A percentile compares a stretch with the other conserved stretches of the same genome.
phyloP scores from a whole-genome alignment of 2,797 vertebrate genomes.

The Vipera ursinii region DNA sequence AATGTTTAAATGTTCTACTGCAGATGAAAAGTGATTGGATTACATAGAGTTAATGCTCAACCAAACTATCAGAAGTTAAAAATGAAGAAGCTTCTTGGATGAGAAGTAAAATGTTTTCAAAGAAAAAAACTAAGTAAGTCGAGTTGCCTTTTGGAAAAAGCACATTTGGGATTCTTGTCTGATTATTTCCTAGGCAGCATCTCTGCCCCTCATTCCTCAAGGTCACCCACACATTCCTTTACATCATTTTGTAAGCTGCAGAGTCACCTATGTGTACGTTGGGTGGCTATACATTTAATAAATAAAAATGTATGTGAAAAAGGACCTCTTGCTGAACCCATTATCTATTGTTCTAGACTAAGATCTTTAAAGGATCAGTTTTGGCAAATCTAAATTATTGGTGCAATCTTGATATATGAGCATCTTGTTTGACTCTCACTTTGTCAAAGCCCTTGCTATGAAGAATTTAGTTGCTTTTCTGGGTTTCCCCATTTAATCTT shows the following conservation, averaged over 20 bases:
- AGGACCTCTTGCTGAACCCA: not conserved
- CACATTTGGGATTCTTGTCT: not conserved
- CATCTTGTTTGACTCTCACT: not conserved
- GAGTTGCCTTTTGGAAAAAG: not conserved
- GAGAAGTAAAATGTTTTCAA: not conserved
- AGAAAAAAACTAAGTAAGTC: not conserved
- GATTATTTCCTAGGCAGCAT: not conserved
- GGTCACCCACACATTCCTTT: not conserved
- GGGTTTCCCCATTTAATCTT: not conserved
- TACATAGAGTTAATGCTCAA: not conserved
- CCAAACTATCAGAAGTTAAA: not conserved
- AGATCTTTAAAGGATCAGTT: not conserved
- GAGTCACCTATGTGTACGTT: not conserved
- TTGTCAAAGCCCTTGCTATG: not conserved
- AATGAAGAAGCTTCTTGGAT: not conserved
- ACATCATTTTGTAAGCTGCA: not conserved
- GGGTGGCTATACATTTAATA: not conserved
- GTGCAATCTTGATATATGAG: not conserved
- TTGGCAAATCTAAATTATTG: not conserved
- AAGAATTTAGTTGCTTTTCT: not conserved
- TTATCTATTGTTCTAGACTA: not conserved
- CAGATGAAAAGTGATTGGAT: not conserved
- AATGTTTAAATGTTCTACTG: not conserved
- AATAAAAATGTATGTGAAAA: not conserved
- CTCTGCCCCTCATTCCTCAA: not conserved